Evolutionary conservation across 2,113 vertebrate species (phyloP), one percentile per base, ranked within the genome.

Genomic region (Macrotus californicus): DNA sequence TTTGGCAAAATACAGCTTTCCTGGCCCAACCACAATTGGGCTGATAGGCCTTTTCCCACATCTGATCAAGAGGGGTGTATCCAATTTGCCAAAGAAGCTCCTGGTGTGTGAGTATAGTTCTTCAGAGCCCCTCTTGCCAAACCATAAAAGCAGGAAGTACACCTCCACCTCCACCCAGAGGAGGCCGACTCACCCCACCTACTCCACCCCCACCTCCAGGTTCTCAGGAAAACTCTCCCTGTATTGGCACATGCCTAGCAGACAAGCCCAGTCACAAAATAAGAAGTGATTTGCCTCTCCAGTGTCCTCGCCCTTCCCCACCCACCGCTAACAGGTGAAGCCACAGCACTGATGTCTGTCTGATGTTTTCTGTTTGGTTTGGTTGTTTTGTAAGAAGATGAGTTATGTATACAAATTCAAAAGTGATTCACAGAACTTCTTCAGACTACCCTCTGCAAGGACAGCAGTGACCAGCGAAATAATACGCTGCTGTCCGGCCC

Each of bases 401-500:
- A 64, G 36, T 48, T 6, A 19, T 3, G 4, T 7, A 22, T 21
- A 93, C 36, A 90, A 24, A 66, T 7, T 5, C 26, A 86, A 0
- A 84, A 56, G 93, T 19, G 80, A 94, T 2, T 70, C 46, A 72
- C 59, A 48, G 10, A n/a, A n/a, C n/a, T 4, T 3, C 29, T 73
- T 64, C 59, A 85, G 29, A 89, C 7, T 22, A 76, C 10, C 12
- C 22, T 93, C 73, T 34, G 34, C 5, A 8, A 54, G 41, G 24
- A 2, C 12, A 0, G 21, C 36, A 4, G 46, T 64, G 69, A 24
- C 66, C 81, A 52, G 1, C 1, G 0, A 87, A 73, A 76, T 29
- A 31, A 61, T 39, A 80, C 0, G 4, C 52, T 1, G 10, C 15
- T 46, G 61, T 80, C 9, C 41, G n/a, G n/a, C 0, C 3, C 6